A percentile compares a stretch with the other conserved stretches of the same genome.
phyloP scores from a whole-genome alignment of 1,140 invertebrate species.

The Drosophila aff. region DNA sequence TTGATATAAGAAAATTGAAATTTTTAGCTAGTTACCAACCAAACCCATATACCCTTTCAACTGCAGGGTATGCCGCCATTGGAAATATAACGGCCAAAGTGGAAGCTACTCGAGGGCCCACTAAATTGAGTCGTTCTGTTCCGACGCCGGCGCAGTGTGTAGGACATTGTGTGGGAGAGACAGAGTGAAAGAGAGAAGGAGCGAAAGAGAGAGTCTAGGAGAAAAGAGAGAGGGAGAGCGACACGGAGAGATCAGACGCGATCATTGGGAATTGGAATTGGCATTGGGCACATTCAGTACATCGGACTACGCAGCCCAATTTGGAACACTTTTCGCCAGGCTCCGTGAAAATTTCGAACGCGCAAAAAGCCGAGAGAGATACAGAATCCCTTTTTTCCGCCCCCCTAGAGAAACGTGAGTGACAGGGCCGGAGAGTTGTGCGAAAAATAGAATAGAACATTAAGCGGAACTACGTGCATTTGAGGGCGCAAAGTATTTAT shows the following conservation, averaged over 20 bases:
- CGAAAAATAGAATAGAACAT: constrained; percentile 71
- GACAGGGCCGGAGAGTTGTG: constrained; percentile 54
- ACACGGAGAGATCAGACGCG: constrained; percentile 6
- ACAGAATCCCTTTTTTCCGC: background rate
- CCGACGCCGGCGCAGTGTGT: constrained; percentile 67
- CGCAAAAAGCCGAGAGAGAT: constrained; percentile 30
- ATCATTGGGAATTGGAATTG: constrained; percentile 46
- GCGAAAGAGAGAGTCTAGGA: constrained; percentile 18
- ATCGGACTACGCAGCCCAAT: constrained; percentile 55
- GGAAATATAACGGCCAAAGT: constrained; percentile 67
- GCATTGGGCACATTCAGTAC: constrained; percentile 53
- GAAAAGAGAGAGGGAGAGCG: constrained; percentile 10
- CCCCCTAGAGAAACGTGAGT: constrained; percentile 33
- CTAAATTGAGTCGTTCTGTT: constrained; percentile 75
- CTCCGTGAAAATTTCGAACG: constrained; percentile 59
- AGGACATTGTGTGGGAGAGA: constrained; percentile 54
- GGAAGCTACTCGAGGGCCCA: constrained; percentile 49
- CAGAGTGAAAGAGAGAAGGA: constrained; percentile 11
- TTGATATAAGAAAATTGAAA: no score
- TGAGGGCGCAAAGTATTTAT: constrained; percentile 31
- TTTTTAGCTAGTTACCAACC: background rate
- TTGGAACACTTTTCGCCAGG: constrained; percentile 70
- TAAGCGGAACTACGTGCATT: constrained; percentile 43
- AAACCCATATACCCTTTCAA: background rate
- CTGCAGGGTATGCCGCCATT: constrained; percentile 42